Percentiles rank a stretch among this genome's conserved stretches.
Evolutionary conservation across 2,888 invertebrate species (phyloP).

Genomic region (Boloria selene): DNA sequence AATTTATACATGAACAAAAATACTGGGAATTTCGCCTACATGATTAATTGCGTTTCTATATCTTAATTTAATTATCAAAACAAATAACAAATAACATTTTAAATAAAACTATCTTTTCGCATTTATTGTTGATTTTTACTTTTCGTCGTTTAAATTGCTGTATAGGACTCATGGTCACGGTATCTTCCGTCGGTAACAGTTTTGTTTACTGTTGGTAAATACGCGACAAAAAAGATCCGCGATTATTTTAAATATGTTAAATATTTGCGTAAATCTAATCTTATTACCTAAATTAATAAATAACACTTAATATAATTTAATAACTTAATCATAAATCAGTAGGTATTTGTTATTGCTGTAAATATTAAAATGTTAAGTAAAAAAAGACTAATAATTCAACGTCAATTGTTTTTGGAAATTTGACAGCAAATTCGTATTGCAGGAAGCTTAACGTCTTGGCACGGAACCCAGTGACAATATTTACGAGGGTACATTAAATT

Average conservation of each 20-base stretch:
- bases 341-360: too few species aligned
- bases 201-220: too few species aligned
- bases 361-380: neutral
- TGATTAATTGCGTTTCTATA: neutral
- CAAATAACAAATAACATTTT: neutral
- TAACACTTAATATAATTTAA: neutral
- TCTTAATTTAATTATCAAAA: neutral
- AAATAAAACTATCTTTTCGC: too few species aligned
- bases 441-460: conserved; percentile 55
- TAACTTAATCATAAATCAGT: neutral
- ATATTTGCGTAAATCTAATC: too few species aligned
- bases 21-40: conserved; percentile 21
- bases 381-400: conserved; percentile 17
- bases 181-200: too few species aligned
- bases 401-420: conserved; percentile 47
- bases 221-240: too few species aligned
- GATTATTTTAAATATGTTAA: too few species aligned
- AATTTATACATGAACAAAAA: conserved; percentile 47
- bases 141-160: too few species aligned
- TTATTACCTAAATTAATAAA: too few species aligned
- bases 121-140: too few species aligned
- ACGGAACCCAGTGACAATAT: conserved; percentile 42
- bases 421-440: conserved; percentile 52
- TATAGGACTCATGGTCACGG: too few species aligned
- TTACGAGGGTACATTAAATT: conserved; percentile 48